Conservation (phyloP, 2,888 invertebrate species). For the Axea sp. region DNA sequence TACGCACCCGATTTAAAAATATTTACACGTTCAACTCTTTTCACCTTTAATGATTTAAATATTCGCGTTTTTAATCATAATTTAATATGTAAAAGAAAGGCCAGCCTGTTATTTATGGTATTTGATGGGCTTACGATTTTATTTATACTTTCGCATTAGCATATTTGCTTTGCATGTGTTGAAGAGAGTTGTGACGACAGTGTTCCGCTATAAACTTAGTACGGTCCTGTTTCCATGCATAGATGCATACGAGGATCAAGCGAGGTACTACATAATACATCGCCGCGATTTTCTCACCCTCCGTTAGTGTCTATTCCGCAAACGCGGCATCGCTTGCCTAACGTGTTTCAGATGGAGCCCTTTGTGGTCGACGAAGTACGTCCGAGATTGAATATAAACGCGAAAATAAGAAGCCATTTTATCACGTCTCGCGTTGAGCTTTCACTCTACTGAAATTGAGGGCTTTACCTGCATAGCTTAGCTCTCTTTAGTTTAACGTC, state of each 20-base stretch:
- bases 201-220: conserved; percentile 49
- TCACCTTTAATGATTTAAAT: too few species aligned
- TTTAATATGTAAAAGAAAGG: too few species aligned
- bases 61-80: too few species aligned
- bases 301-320: conserved; percentile 54
- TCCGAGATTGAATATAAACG: conserved; percentile 78
- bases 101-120: conserved; percentile 17
- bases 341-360: conserved; percentile 77
- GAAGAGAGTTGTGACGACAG: conserved; percentile 27
- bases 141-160: conserved; percentile 45
- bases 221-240: conserved; percentile 57
- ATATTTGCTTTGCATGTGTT: conserved; percentile 28
- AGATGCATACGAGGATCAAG: conserved; percentile 72
- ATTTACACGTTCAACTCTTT: too few species aligned
- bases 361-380: conserved; percentile 70
- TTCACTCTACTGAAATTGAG: conserved; percentile 78
- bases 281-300: conserved; percentile 66
- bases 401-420: conserved; percentile 79
- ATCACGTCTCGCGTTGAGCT: conserved; percentile 74
- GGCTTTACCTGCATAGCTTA: conserved; percentile 70
- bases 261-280: conserved; percentile 77
- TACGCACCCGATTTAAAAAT: too few species aligned
- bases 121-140: conserved; percentile 34
- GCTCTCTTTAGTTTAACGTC: conserved; percentile 52
- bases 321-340: conserved; percentile 67